Base-by-base conservation (phyloP, 2,113 vertebrate species). In the Ictidomys tridecemlineatus region DNA sequence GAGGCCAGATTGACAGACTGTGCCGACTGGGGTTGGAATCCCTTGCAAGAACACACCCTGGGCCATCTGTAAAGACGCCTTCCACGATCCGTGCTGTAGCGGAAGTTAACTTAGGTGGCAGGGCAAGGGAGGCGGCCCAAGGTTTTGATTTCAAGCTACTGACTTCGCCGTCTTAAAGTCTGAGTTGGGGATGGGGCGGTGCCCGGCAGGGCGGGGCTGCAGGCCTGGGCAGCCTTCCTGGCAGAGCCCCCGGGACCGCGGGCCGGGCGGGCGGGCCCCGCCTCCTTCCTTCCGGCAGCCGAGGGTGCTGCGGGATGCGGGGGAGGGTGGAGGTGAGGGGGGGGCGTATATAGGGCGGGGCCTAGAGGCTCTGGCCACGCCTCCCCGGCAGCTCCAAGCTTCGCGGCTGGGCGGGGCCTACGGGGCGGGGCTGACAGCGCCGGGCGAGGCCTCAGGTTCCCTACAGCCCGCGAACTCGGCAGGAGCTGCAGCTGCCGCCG, bases 401-500 rank as follows among this genome's bases (percentile, higher is more conserved):
- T 56, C 1, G n/a, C 34, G 32, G 39, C 45, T 4, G 85, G 93
- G 92, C 53, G 94, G 85, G 88, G 58, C 37, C 39, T 3, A 37
- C 1, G 69, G 93, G 96, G 93, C 42, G 92, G 94, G 86, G 67
- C 58, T n/a, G 37, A 17, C 30, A 91, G 73, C 9, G 17, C 18
- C 16, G 91, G 97, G 96, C 97, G 95, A 56, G 76, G 89, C 86
- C 76, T 72, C 34, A 0, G 67, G 83, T 30, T 61, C 58, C 0
- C 1, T 74, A 85, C 72, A 61, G 88, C 93, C 95, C 94, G 97
- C 97, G 96, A 97, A 74, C 84, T 65, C 20, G 39, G 97, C 97
- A 95, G 98, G 86, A 97, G 98, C 96, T 94, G 85, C 89, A 26
- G 96, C 97, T 85, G 89, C 97, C 20, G 95, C 42, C 88, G 58